A percentile compares a stretch with the other conserved stretches of the same genome.
phyloP scores from a whole-genome alignment of 2,113 vertebrate species.

The Ceuthmochares aereus region DNA sequence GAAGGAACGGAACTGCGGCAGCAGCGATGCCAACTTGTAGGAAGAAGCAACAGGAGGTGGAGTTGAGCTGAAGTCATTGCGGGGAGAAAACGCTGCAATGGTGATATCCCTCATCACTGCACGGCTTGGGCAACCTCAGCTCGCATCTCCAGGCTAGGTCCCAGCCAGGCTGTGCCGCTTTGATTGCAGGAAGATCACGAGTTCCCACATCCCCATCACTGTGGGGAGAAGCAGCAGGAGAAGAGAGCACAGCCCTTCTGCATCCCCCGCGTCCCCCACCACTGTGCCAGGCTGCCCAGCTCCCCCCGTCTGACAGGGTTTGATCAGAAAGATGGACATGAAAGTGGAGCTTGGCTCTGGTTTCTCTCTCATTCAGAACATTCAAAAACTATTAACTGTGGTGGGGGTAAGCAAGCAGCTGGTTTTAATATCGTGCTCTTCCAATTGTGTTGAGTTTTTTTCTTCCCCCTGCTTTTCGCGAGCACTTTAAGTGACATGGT shows the following conservation, averaged over 20 bases:
- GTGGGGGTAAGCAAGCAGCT: conserved; percentile 72
- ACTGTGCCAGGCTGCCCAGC: conserved; percentile 41
- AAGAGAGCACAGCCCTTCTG: neutral
- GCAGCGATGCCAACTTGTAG: rapidly evolving
- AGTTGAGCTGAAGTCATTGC: neutral
- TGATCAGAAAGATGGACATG: conserved; percentile 75
- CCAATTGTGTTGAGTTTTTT: conserved; percentile 58
- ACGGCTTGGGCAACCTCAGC: neutral
- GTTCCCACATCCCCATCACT: neutral
- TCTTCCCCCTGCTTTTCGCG: conserved; percentile 60
- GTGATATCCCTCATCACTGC: neutral
- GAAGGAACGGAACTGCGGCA: neutral
- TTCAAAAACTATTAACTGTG: conserved; percentile 78
- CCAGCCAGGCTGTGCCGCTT: rapidly evolving
- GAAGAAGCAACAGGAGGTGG: neutral
- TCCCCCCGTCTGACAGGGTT: conserved; percentile 37
- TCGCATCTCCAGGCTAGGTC: neutral
- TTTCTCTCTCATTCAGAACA: conserved; percentile 73
- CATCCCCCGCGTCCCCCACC: neutral
- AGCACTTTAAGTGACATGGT: conserved; percentile 79
- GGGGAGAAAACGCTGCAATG: rapidly evolving
- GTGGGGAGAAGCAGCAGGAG: rapidly evolving
- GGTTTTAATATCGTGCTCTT: conserved; percentile 65
- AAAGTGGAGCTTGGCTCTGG: conserved; percentile 74
- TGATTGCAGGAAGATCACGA: neutral